Conservation (phyloP, 2,113 vertebrate species). For the Lycocorax pyrrhopterus region DNA sequence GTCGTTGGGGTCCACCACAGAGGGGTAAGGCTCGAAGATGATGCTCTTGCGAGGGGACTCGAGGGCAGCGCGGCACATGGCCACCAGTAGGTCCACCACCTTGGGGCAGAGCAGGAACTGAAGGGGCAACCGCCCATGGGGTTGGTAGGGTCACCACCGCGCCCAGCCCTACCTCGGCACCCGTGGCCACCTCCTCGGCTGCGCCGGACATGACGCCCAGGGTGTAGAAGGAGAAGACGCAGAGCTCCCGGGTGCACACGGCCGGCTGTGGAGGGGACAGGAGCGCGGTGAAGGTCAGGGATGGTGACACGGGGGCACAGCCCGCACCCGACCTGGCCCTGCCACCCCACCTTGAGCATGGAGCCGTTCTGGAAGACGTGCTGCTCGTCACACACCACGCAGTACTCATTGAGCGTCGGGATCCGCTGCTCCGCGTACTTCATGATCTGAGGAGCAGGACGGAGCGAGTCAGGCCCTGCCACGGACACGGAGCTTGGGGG, state of each 20-base stretch:
- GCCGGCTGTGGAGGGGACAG: slow-evolving; percentile 80
- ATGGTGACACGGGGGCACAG: accelerated
- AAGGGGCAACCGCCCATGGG: background rate
- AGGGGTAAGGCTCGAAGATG: slow-evolving; percentile 98
- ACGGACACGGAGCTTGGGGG: accelerated
- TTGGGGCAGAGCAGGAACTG: slow-evolving; percentile 10
- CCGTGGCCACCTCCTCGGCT: slow-evolving; percentile 96
- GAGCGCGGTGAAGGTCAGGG: background rate
- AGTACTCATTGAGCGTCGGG: slow-evolving; percentile 96
- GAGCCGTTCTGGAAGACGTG: slow-evolving; percentile 99
- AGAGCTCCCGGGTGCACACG: slow-evolving; percentile 95
- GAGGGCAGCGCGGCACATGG: slow-evolving; percentile 96
- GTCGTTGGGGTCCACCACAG: slow-evolving; percentile 96
- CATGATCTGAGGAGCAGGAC: slow-evolving; percentile 83
- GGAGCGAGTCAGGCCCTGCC: accelerated
- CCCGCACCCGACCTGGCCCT: accelerated
- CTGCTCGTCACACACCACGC: slow-evolving; percentile 97
- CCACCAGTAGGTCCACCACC: slow-evolving; percentile 96
- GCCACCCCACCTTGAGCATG: slow-evolving; percentile 89
- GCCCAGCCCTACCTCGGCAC: slow-evolving; percentile 83
- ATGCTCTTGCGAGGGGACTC: slow-evolving; percentile 98
- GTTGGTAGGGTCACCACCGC: accelerated
- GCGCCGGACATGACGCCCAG: slow-evolving; percentile 98
- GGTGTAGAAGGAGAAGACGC: slow-evolving; percentile 98
- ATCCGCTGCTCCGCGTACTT: slow-evolving; percentile 98